Base-by-base conservation (phyloP, 2,888 invertebrate species). In the Galerucella pusilla region DNA sequence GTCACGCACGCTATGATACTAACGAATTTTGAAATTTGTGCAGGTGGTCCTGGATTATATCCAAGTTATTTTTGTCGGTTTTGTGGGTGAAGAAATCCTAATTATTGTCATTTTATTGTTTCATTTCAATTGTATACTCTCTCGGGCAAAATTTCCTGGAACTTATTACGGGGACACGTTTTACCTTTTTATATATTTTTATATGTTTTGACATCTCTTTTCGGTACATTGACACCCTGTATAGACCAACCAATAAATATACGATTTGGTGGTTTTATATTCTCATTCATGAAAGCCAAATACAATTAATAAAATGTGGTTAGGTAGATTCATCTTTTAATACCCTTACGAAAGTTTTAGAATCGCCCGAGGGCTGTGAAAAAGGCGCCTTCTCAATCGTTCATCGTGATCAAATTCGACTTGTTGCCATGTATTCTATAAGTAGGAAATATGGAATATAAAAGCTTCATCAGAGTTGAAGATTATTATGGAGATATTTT, bases 1-100 rank as follows among this genome's bases (percentile, higher is more conserved):
- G 75, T 77, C 75, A 74, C 79, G 76, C 70, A 70, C 64, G 63
- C 42, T 64, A 14, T 68, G 72, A 80, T 71, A 82, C 79, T 78
- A 75, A 78, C 77, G 78, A 78, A 80, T 77, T 78, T 78, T 77
- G 49, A 71, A 75, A 80, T 73, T 59, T 54, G 72, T 78, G 75
- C 81, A 82, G 82, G 84, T 84, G 83, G 82, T 81, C 81, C 81
- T 84, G 84, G 84, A 82, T 77, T 63, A 59, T 61, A 65, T 82
- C 84, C 83, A 85, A 83, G 83, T 83, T 83, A 84, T 84, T 84
- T 84, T 81, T 70, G 77, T 68, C 49, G 73, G 68, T 71, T 68
- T 65, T 67, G 49, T 49, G 59, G 60, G 35, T 67, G 74, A 70
- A 35, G 63, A 70, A 69, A 63, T 54, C 16, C 54, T 59, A 46